Conservation (phyloP, 2,113 vertebrate species). For the Apistogramma diplotaenia region DNA sequence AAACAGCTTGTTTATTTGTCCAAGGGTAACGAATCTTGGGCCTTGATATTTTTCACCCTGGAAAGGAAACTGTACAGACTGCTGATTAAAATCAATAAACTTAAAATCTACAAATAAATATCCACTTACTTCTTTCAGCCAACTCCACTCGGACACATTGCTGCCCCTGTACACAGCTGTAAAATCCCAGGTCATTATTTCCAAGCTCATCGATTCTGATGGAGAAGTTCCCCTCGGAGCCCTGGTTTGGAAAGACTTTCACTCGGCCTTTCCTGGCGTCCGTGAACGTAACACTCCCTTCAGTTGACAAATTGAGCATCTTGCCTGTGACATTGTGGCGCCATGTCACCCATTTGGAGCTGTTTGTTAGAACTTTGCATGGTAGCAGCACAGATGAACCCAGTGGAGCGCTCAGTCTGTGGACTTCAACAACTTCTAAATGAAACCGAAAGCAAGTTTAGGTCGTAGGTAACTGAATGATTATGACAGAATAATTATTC, state of each 20-base stretch:
- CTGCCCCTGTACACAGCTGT: conserved; percentile 30
- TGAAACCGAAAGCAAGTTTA: neutral
- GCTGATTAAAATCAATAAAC: neutral
- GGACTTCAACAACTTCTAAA: neutral
- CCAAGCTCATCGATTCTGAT: conserved; percentile 60
- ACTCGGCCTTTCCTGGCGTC: conserved; percentile 58
- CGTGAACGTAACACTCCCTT: conserved; percentile 19
- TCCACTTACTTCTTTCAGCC: neutral
- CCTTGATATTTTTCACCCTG: neutral
- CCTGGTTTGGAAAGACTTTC: conserved; percentile 58
- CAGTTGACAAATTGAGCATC: conserved; percentile 4
- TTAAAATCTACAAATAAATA: neutral
- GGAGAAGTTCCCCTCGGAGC: conserved; percentile 56
- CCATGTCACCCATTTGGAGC: conserved; percentile 13
- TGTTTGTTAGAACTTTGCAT: conserved; percentile 9
- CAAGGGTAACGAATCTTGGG: no score
- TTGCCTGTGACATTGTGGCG: neutral
- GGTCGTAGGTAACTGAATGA: neutral
- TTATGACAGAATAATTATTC: neutral
- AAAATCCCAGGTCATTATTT: conserved; percentile 55
- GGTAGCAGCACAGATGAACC: conserved; percentile 58
- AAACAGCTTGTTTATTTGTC: conserved; percentile 11
- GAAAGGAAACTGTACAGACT: neutral
- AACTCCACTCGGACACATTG: conserved; percentile 45
- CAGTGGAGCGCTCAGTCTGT: neutral